These are phyloP conservation scores for Protodeltote pygarga DNA, from an alignment of 2,888 invertebrate species.

Conservation along the genomic window DNA sequence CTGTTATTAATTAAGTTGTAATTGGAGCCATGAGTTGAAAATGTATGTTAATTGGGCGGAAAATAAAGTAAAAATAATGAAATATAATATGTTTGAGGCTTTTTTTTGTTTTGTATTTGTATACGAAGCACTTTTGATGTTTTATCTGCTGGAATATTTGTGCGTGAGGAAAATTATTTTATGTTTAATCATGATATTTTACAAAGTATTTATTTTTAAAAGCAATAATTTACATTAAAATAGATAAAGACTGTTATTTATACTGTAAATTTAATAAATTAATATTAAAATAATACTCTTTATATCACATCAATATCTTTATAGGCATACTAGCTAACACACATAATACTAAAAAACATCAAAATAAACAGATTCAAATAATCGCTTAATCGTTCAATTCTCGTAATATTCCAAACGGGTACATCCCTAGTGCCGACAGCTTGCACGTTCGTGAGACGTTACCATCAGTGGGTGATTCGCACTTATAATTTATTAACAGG, in stretches of 20 bases:
- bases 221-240: too few species aligned
- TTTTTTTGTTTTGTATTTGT: too few species aligned
- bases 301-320: too few species aligned
- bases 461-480: constrained; percentile 70
- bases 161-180: too few species aligned
- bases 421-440: constrained; percentile 31
- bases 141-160: too few species aligned
- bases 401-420: constrained; percentile 5
- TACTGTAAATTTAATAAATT: too few species aligned
- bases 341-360: background rate
- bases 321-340: background rate
- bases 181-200: too few species aligned
- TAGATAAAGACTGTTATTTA: too few species aligned
- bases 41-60: constrained; percentile 22
- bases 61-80: constrained; percentile 14
- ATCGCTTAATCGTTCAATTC: background rate
- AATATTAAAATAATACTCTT: too few species aligned
- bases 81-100: too few species aligned
- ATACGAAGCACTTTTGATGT: too few species aligned
- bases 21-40: constrained; percentile 10
- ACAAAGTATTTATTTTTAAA: too few species aligned
- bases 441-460: constrained; percentile 66
- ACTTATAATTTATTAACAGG: constrained; percentile 84
- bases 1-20: constrained; percentile 24
- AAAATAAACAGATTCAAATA: background rate